A percentile compares a stretch with the other conserved stretches of the same genome.
phyloP scores from a whole-genome alignment of 2,113 vertebrate species.

The Erythrolamprus reginae region DNA sequence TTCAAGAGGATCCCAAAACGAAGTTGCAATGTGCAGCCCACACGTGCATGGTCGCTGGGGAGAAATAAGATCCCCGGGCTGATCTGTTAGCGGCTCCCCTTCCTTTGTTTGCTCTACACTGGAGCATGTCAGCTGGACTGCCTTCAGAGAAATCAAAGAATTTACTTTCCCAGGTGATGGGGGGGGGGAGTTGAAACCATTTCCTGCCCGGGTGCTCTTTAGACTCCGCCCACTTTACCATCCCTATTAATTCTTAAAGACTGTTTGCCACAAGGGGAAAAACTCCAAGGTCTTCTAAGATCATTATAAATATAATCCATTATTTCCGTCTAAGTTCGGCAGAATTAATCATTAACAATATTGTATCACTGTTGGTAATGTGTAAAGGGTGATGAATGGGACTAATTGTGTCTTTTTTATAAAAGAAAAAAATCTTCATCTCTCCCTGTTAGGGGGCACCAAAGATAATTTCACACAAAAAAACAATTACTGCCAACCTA shows the following conservation, averaged over 20 bases:
- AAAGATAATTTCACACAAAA: too few relatives aligned
- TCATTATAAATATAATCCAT: not conserved
- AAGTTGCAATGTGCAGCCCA: slow-evolving; percentile 5
- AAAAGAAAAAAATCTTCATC: too few relatives aligned
- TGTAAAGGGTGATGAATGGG: not conserved
- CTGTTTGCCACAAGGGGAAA: not conserved
- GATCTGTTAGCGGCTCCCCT: slow-evolving; percentile 31
- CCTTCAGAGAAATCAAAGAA: slow-evolving; percentile 61
- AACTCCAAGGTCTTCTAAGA: not conserved
- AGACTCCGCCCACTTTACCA: slow-evolving; percentile 40
- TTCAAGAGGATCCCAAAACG: not conserved
- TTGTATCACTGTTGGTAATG: not conserved
- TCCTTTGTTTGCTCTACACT: slow-evolving; percentile 54
- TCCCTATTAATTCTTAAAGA: not conserved
- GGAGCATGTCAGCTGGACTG: slow-evolving; percentile 56
- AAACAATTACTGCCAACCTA: too few relatives aligned
- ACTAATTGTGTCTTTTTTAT: not conserved
- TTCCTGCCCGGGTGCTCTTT: slow-evolving; percentile 43
- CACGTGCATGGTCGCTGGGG: not conserved
- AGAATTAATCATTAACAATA: not conserved
- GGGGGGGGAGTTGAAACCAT: slow-evolving; percentile 49
- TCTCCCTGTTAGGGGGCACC: not conserved
- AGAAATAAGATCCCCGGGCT: slow-evolving; percentile 42
- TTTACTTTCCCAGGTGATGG: slow-evolving; percentile 62
- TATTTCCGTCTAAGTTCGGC: not conserved